Evolutionary conservation across 2,888 invertebrate species (phyloP), one percentile per base, ranked within the genome.

Genomic region (Phoenoteleia sp.): DNA sequence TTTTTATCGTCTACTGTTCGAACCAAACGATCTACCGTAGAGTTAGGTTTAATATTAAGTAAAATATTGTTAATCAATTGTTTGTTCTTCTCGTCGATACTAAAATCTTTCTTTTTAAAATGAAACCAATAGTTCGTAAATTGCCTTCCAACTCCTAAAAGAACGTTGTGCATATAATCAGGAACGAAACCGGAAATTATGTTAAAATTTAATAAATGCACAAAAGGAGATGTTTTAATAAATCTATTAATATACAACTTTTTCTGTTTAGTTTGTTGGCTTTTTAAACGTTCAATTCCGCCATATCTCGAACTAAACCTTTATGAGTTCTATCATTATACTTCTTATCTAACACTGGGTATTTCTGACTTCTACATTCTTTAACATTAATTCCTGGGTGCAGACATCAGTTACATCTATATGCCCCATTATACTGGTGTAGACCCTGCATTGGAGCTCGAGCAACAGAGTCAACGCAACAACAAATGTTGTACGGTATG

Each of bases 91-190:
- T n/a, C n/a, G n/a, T n/a, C n/a, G n/a, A n/a, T n/a, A n/a, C n/a
- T n/a, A n/a, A n/a, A n/a, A n/a, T n/a, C n/a, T n/a, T n/a, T n/a
- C n/a, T n/a, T n/a, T n/a, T n/a, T n/a, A n/a, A n/a, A n/a, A n/a
- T n/a, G n/a, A n/a, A n/a, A n/a, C 84, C 84, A 72, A 52, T 67
- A 72, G 7, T 67, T 25, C 2, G 1, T 36, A 60, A 67, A 77
- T 69, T 81, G 69, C 27, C 64, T 69, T 0, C 13, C 64, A 5
- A 77, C 56, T 15, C 84, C 81, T 27, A 79, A 42, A 23, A 17
- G 17, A 3, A 69, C 29, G 52, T 45, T 67, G 27, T 86, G 86
- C 83, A 83, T n/a, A n/a, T n/a, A n/a, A n/a, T n/a, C n/a, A n/a
- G n/a, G n/a, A n/a, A n/a, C 75, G 15, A n/a, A n/a, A n/a, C n/a